Conservation (phyloP, 2,113 vertebrate species). For the Turdus rufiventris region DNA sequence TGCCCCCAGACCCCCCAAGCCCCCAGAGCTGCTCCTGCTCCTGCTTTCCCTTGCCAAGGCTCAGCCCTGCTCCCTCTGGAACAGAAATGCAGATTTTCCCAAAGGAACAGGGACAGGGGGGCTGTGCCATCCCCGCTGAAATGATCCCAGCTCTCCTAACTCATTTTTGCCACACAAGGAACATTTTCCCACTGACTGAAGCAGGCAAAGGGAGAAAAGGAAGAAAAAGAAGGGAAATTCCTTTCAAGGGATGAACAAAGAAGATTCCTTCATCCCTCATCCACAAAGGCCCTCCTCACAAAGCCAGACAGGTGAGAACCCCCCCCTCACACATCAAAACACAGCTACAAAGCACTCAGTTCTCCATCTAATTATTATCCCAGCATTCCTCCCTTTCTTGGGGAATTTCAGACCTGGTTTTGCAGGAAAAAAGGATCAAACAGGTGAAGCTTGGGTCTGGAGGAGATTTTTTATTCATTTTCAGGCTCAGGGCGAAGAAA, state of each 20-base stretch:
- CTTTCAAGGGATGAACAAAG: not conserved
- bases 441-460: not conserved
- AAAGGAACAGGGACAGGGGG: not conserved
- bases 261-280: not conserved
- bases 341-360: not conserved
- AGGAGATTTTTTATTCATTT: not conserved
- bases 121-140: too few species aligned
- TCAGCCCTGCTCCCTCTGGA: not conserved
- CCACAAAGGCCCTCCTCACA: not conserved
- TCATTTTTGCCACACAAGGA: not conserved
- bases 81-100: fast-evolving
- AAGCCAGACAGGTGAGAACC: not conserved
- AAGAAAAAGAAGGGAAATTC: not conserved
- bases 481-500: not conserved
- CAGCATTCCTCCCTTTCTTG: not conserved
- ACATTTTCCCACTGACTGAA: not conserved
- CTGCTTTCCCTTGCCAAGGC: not conserved
- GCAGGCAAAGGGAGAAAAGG: not conserved
- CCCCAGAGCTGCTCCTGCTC: not conserved
- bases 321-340: not conserved
- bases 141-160: not conserved
- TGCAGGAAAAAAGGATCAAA: not conserved
- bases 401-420: not conserved
- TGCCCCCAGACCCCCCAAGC: too few species aligned
- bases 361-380: not conserved